phyloP scores from a whole-genome alignment of 1,140 invertebrate species.

The Plutomurus gul region DNA sequence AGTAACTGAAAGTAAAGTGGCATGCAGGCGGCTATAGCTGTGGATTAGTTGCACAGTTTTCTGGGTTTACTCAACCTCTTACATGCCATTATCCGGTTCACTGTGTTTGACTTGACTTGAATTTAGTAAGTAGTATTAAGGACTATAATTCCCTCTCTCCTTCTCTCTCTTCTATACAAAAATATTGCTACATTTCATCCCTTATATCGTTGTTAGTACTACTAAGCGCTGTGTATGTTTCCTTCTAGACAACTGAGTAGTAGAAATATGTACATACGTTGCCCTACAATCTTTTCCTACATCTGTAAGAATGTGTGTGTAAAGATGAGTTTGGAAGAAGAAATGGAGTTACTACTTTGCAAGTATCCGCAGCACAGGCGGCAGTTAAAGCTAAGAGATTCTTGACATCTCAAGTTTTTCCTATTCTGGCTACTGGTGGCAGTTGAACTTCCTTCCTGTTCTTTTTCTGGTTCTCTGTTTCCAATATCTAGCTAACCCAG shows the following conservation, averaged over 20 bases:
- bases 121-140: too few species aligned
- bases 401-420: too few species aligned
- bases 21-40: background rate
- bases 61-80: conserved; percentile 26
- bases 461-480: too few species aligned
- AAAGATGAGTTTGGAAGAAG: background rate
- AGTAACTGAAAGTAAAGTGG: background rate
- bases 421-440: too few species aligned
- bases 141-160: too few species aligned
- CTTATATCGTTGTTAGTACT: too few species aligned
- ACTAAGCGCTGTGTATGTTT: background rate
- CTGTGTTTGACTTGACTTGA: conserved; percentile 6
- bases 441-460: too few species aligned
- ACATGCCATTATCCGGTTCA: conserved; percentile 19
- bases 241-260: background rate
- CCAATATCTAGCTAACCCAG: too few species aligned
- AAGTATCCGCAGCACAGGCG: too few species aligned
- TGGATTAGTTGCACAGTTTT: conserved; percentile 14
- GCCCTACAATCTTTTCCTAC: too few species aligned
- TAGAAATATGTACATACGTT: background rate
- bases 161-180: background rate
- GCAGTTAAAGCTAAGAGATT: background rate
- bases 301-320: background rate
- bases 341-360: too few species aligned
- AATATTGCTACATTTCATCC: too few species aligned